Base-by-base conservation (phyloP, 2,888 invertebrate genomes). In the Ennomos fuscantarius region DNA sequence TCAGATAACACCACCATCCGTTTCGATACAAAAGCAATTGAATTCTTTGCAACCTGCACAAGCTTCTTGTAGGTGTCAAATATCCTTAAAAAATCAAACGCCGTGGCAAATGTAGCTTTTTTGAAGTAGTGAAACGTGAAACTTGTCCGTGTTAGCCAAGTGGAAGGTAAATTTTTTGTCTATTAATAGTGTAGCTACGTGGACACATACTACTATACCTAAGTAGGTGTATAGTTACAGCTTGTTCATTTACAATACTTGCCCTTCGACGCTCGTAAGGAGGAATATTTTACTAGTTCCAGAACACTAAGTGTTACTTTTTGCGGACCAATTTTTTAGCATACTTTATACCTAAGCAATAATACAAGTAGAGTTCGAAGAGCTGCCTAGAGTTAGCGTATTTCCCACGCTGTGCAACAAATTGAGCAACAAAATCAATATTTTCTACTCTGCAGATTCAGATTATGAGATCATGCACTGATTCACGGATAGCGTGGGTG, bases 1-100 rank as follows among this genome's bases (percentile, higher is more conserved):
- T 89, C 88, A 87, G 87, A 89, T 89, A 89, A 79, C 84, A 79
- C 66, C 66, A 71, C 82, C 81, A 87, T 90, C 88, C 89, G 89
- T 67, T 78, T 69, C 60, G 52, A 76, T 78, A 84, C 82, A 86
- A 87, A 71, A 67, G 76, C 70, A 71, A 82, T 80, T 68, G 75
- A 80, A 79, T 78, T 78, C 75, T 78, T 72, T 69, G 76, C 76
- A 74, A 78, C 79, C 70, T 57, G 63, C 46, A 11, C 33, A 48
- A 73, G 73, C 73, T 81, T 82, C 84, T 83, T 79, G 78, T 47
- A 66, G 51, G 70, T 74, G 81, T 85, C 82, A 60, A 63, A 65
- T 86, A 82, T 70, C 85, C 37, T 62, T 65, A 72, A 79, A 76
- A 78, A 76, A 71, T 66, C 40, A 65, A 69, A 66, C 62, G 57